These are phyloP conservation scores for Numenius phaeopus DNA, from an alignment of 2,797 vertebrate genomes.

Conservation along the genomic window DNA sequence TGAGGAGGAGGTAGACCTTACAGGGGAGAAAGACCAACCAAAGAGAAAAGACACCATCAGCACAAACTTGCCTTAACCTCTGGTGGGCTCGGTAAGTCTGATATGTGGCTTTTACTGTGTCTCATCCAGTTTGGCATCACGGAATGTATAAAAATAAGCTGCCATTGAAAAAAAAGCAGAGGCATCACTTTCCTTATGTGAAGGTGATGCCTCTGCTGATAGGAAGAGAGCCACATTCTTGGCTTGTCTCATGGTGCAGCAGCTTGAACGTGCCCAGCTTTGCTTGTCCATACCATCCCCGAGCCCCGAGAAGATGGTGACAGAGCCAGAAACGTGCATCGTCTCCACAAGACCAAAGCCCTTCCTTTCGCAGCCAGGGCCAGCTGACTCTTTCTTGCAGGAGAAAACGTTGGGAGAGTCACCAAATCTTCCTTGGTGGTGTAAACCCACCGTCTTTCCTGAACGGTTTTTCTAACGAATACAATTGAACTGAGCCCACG, in stretches of 20 bases:
- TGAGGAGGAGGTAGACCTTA: slow-evolving; percentile 65
- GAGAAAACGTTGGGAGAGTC: background rate
- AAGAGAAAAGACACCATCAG: background rate
- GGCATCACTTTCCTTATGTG: accelerated
- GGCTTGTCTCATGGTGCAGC: background rate
- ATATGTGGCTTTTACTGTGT: accelerated
- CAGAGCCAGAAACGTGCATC: accelerated
- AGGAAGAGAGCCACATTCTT: accelerated
- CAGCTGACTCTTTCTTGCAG: background rate
- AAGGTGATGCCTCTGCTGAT: background rate
- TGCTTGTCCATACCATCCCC: background rate
- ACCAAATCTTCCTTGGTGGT: accelerated
- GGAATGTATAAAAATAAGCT: background rate
- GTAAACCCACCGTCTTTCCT: background rate
- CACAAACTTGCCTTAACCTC: accelerated
- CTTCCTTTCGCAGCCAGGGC: background rate
- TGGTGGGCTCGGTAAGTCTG: accelerated
- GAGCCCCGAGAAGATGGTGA: accelerated
- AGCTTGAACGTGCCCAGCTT: accelerated
- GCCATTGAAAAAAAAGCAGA: background rate
- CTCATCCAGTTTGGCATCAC: accelerated
- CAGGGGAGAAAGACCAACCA: background rate
- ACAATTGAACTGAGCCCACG: background rate
- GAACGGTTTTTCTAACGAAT: background rate
- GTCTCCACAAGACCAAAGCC: background rate